Percentiles rank a stretch among this genome's conserved stretches.
phyloP scores from a whole-genome alignment of 2,888 invertebrate species.

The Leptopilina syphax region DNA sequence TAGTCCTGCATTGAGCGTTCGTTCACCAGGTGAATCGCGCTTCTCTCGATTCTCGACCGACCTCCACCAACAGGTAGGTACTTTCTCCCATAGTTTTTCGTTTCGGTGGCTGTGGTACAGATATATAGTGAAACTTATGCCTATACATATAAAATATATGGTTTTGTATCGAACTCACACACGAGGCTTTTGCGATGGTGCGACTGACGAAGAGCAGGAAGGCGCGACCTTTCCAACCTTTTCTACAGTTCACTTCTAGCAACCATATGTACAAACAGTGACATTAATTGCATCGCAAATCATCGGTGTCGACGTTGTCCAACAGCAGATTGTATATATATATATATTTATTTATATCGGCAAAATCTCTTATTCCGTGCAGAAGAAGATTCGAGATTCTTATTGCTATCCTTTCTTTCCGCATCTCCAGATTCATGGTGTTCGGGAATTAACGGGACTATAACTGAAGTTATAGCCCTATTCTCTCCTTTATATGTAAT shows the following conservation, averaged over 20 bases:
- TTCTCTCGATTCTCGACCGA: conserved; percentile 53
- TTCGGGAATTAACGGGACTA: conserved; percentile 27
- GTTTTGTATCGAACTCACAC: conserved; percentile 36
- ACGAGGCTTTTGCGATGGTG: conserved; percentile 10
- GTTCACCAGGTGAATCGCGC: conserved; percentile 19
- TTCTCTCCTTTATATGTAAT: conserved; percentile 20
- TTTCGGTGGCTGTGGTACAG: conserved; percentile 43
- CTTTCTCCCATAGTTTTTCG: conserved; percentile 65
- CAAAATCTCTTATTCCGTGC: conserved; percentile 35
- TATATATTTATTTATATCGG: conserved; percentile 7
- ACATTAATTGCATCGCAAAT: conserved; percentile 41
- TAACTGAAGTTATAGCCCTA: conserved; percentile 25
- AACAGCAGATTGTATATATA: not conserved
- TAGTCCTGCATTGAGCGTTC: conserved; percentile 28
- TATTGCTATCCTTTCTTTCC: conserved; percentile 40
- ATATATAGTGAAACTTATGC: conserved; percentile 17
- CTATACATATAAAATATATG: conserved; percentile 30
- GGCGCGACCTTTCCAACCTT: conserved; percentile 43
- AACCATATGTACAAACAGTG: conserved; percentile 33
- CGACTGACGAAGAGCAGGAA: conserved; percentile 38
- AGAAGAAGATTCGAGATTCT: conserved; percentile 33
- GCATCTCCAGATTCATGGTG: conserved; percentile 34
- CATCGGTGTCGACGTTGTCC: conserved; percentile 36
- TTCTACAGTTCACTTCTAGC: conserved; percentile 26
- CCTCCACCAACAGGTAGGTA: conserved; percentile 61